phyloP scores from a whole-genome alignment of 2,888 invertebrate species.

The Drymonia ruficornis region DNA sequence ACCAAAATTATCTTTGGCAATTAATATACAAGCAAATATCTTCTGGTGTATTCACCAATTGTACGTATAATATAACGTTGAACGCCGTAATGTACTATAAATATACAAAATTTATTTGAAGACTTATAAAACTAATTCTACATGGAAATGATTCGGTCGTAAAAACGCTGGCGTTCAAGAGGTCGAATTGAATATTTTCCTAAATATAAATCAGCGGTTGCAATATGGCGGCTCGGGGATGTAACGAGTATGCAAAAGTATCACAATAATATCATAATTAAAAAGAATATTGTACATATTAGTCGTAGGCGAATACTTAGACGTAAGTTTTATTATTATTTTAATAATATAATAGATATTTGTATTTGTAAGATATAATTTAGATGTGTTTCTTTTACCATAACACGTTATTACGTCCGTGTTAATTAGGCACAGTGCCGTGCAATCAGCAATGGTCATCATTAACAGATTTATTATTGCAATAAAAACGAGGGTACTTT shows the following conservation, averaged over 20 bases:
- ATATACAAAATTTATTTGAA: too few relatives aligned
- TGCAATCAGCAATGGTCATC: neutral
- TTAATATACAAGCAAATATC: too few relatives aligned
- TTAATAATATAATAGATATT: conserved; percentile 55
- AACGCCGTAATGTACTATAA: too few relatives aligned
- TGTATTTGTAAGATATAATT: conserved; percentile 75
- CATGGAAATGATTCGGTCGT: conserved; percentile 4
- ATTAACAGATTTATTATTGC: too few relatives aligned
- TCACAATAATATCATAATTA: conserved; percentile 55
- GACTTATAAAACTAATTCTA: too few relatives aligned
- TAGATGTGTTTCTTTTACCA: conserved; percentile 78
- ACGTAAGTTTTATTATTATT: conserved; percentile 59
- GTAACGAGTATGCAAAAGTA: conserved; percentile 30
- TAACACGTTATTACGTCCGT: conserved; percentile 43
- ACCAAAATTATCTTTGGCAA: too few relatives aligned
- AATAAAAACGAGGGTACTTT: too few relatives aligned
- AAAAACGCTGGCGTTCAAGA: conserved; percentile 37
- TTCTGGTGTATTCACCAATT: too few relatives aligned
- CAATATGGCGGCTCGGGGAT: conserved; percentile 23
- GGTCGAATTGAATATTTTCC: conserved; percentile 19
- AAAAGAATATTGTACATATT: conserved; percentile 70
- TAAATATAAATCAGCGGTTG: conserved; percentile 16
- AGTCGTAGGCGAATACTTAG: conserved; percentile 51
- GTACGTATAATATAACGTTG: too few relatives aligned
- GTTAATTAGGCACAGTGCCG: conserved; percentile 26